Evolutionary conservation across 2,797 vertebrate species (phyloP), one percentile per base, ranked within the genome.

Genomic region (Rhincodon typus): DNA sequence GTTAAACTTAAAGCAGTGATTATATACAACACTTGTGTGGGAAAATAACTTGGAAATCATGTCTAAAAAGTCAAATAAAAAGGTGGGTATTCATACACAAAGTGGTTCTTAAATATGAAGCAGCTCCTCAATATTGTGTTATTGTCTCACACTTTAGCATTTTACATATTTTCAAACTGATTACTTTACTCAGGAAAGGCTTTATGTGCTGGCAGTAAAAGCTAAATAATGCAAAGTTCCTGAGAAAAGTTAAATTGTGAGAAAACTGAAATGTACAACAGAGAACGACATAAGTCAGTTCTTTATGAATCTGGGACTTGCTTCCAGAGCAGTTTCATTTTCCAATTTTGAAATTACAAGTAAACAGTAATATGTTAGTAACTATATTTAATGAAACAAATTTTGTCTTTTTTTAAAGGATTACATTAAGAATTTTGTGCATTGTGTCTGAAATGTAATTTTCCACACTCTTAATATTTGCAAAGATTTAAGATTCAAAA

Each of bases 191-290:
- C 62, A 30, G 69, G 66, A 74, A 94, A 34, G n/a, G 15, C 17
- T 74, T 94, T 94, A 74, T 23, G 7, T 6, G 34, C n/a, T 42
- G 62, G 13, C 70, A 74, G 94, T 69, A 94, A 74, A 72, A 72
- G 70, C 69, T 74, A 74, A 94, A 62, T 50, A 1, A 46, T 74
- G 4, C 17, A 50, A 13, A 53, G 23, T 27, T 30, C 70, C 46
- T 94, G 69, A 19, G 70, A 72, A 94, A 74, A 42, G 46, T 3
- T 46, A 62, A 70, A 94, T 94, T 94, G 93, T 94, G 30, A 94
- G 38, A 94, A 94, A 94, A 42, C 67, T 27, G 69, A 50, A 42
- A 72, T 2, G 27, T 72, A 30, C 67, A 94, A 46, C 42, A 94
- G 46, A 13, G 70, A 94, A 12, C 42, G 67, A 30, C 74, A 42